Evolutionary conservation across 2,113 vertebrate species (phyloP), one percentile per base, ranked within the genome.

Genomic region (Percopsis transmontana): DNA sequence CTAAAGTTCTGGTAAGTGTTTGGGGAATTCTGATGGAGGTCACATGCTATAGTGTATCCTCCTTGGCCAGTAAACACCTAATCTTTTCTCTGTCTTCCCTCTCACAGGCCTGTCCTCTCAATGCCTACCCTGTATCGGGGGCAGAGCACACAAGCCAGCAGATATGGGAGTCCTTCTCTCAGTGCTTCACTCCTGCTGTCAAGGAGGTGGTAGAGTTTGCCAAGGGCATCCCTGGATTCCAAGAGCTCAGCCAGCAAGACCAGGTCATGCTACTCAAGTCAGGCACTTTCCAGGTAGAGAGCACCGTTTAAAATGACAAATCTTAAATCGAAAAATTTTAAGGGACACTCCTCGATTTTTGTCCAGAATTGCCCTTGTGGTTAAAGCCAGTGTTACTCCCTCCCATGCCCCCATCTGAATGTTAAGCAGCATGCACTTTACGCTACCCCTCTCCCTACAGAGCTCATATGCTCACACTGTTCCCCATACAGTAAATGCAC

Each of bases 231-330:
- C 92, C 92, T 9, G 92, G 92, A 54, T 94, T 94, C 72, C 91
- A 91, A 77, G 85, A 85, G 62, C 91, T 94, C 8, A 89, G 91
- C 83, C 92, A 93, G 63, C 91, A 92, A 14, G 92, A 94, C 82
- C 92, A 94, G 66, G 91, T 94, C 80, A 91, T 92, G 91, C 84
- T 94, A 81, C 91, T 94, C 23, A 94, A 94, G 81, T 92, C 92
- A 9, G 92, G 92, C 54, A 94, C 92, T 15, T 94, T 94, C 77
- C 92, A 94, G 93, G 92, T 92, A 88, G 62, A n/a, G 9, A 45
- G 47, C n/a, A 7, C 27, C 0, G 44, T 63, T 42, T 45, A 27
- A 54, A 51, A 13, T 76, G 24, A 50, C n/a, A n/a, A n/a, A n/a
- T n/a, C n/a, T n/a, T n/a, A n/a, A n/a, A 33, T 33, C 27, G 1